Conservation (phyloP, 92 coral and sea anemone genomes). For the Epizoanthus scotinus region DNA sequence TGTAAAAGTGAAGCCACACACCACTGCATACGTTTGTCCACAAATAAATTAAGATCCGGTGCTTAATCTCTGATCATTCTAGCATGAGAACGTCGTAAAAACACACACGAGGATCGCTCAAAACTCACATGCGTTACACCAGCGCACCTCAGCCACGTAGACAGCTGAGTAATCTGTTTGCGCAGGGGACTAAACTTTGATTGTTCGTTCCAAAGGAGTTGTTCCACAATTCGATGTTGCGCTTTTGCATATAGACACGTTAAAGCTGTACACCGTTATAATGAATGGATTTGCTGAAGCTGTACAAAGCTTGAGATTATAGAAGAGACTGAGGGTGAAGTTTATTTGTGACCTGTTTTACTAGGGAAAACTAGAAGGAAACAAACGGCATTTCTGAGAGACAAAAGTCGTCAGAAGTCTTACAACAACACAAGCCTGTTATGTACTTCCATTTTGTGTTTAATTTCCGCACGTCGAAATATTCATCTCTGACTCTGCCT, state of each 20-base stretch:
- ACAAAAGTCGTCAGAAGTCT: no score
- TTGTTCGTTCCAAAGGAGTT: background rate
- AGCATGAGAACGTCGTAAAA: constrained; percentile 31
- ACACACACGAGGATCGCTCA: constrained; percentile 37
- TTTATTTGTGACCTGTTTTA: no score
- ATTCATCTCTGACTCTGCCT: background rate
- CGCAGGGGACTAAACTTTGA: background rate
- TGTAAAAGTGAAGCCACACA: constrained; percentile 23
- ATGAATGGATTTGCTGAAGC: no score
- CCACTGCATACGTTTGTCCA: constrained; percentile 39
- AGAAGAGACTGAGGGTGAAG: no score
- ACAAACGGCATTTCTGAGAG: no score
- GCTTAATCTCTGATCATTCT: constrained; percentile 41
- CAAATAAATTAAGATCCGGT: constrained; percentile 45
- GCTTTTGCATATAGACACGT: background rate
- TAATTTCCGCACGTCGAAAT: constrained; percentile 2
- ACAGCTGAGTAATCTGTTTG: background rate
- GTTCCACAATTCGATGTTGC: background rate
- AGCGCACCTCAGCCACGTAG: constrained; percentile 17
- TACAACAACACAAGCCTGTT: no score
- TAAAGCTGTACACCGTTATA: no score
- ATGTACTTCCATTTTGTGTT: no score
- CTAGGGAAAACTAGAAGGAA: no score
- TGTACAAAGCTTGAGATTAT: no score
- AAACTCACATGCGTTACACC: background rate